These are phyloP conservation scores for Bolinopsis microptera DNA, from an alignment of 37 sponge, comb jelly and placozoan species.

Conservation along the genomic window DNA sequence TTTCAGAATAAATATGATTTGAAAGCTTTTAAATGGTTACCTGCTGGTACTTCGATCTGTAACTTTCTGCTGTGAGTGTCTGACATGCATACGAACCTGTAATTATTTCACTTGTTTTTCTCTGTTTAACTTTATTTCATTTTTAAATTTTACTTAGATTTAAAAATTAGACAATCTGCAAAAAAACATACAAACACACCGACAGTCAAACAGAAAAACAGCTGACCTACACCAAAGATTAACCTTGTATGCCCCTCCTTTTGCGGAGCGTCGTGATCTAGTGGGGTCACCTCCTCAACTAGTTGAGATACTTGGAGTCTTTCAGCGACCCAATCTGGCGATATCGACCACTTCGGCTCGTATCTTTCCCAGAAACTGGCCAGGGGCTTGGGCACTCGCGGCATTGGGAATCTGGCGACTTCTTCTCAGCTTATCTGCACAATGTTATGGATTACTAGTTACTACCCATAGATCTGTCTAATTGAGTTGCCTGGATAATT, in stretches of 20 bases:
- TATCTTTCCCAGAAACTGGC: not conserved
- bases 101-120: no score
- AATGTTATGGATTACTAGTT: no score
- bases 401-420: no score
- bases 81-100: constrained; percentile 54
- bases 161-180: no score
- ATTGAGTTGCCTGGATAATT: no score
- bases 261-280: constrained; percentile 62
- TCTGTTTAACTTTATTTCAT: no score
- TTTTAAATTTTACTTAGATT: no score
- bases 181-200: constrained; percentile 14
- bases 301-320: constrained; percentile 62
- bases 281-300: constrained; percentile 67
- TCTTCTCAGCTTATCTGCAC: no score
- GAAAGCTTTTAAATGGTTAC: not conserved
- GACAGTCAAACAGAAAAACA: constrained; percentile 21
- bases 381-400: not conserved
- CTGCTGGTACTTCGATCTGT: constrained; percentile 1
- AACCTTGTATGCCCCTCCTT: constrained; percentile 77
- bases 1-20: no score
- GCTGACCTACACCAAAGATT: no score
- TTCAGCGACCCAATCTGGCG: constrained; percentile 35
- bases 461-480: no score
- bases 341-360: constrained; percentile 21
- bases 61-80: constrained; percentile 55